Base-by-base conservation (phyloP, 2,113 vertebrate species). In the Python bivittatus region DNA sequence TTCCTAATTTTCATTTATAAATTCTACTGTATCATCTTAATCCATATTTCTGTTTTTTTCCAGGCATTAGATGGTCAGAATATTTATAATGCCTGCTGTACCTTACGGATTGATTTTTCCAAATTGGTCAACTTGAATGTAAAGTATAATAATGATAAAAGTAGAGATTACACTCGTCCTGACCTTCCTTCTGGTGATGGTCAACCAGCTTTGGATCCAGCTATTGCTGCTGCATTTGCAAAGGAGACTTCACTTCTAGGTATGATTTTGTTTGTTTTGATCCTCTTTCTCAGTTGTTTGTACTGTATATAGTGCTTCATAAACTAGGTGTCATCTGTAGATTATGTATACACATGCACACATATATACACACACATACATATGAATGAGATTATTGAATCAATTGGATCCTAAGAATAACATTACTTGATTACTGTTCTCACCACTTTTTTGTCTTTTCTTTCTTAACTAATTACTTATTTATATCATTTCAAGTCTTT, bases 121-220 rank as follows among this genome's bases (percentile, higher is more conserved):
- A 99, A 99, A 97, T 97, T 99, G 96, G 99, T 99, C 95, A 99
- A 99, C 97, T 98, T 99, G 93, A 99, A 99, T 94, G 99, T 99
- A 79, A 99, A 99, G 96, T 99, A 99, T 98, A 99, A 99, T 98
- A 99, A 99, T 0, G 99, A 99, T 96, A 99, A 99, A 98, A 99
- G 99, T 96, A 98, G 99, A 25, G 99, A 99, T 96, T 99, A 99
- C 96, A 99, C 99, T 6, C 98, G 99, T 93, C 94, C 99, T 9
- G 99, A 99, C 95, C 99, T 99, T 93, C 99, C 99, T 0, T 99
- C 99, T 48, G 99, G 99, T 1, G 99, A 99, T 90, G 99, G 99
- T 60, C 99, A 99, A 13, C 99, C 99, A 90, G 98, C 98, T 0
- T 92, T 99, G 88, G 99, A 99, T 91, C 98, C 98, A 83, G 96